phyloP scores from a whole-genome alignment of 2,888 invertebrate species.

The Conistra vaccinii region DNA sequence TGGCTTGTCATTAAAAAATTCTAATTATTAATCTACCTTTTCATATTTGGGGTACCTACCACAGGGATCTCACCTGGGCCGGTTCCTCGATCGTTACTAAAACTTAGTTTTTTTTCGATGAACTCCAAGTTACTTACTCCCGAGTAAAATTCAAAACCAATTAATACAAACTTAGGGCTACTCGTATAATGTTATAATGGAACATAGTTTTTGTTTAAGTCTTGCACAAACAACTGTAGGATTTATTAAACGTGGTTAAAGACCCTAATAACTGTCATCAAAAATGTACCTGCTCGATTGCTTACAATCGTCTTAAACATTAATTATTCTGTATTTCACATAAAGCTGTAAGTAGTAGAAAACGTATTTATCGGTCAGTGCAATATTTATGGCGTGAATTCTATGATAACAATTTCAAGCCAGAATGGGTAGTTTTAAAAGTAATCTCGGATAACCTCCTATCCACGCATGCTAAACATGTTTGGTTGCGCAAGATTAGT shows the following conservation, averaged over 20 bases:
- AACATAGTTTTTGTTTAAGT: too few species aligned
- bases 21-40: too few species aligned
- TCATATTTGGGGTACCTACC: not conserved
- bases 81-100: too few species aligned
- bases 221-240: not conserved
- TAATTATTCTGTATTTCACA: not conserved
- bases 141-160: too few species aligned
- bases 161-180: too few species aligned
- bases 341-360: not conserved
- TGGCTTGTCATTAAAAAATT: not conserved
- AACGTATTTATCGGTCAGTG: conserved; percentile 9
- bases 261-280: not conserved
- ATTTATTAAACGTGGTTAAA: not conserved
- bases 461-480: conserved; percentile 30
- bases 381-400: conserved; percentile 31
- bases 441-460: conserved; percentile 30
- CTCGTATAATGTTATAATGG: too few species aligned
- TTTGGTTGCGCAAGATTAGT: conserved; percentile 43
- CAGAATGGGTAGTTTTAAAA: conserved; percentile 24
- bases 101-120: not conserved
- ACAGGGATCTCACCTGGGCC: not conserved
- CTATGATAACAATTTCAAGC: conserved; percentile 44
- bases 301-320: not conserved
- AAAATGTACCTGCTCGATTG: not conserved
- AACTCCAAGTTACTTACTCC: too few species aligned